Evolutionary conservation across 23 tunicate species (phyloP), one percentile per base, ranked within the genome.

Genomic region (Styela clava): DNA sequence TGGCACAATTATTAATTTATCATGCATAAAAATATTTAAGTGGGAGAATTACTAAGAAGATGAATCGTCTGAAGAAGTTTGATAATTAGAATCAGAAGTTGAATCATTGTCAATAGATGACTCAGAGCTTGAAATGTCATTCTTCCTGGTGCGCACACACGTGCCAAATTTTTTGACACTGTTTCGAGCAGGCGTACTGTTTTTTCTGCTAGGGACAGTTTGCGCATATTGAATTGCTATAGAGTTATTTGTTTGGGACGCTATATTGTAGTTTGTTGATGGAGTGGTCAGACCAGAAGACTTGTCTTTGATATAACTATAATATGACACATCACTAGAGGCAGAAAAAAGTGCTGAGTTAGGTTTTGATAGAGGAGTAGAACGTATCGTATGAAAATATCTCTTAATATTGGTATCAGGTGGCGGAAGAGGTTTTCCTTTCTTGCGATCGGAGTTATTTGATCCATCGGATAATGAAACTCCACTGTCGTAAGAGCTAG

Each of bases 311-410:
- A 67, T 67, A 52, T 35, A 52, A n/a, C 65, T 44, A 52, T 76
- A 76, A 52, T 76, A 76, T 12, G 81, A 76, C 21, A 23, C 30
- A 44, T 52, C 64, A 18, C 31, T 51, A n/a, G 64, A 76, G 65
- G 29, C 52, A 26, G 81, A n/a, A 76, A 44, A 36, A 44, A 24
- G 2, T 27, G 52, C 35, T 26, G 64, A 52, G 56, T 74, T 85
- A 44, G 31, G 34, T 69, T 74, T 85, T 2, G 95, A 88, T 12
- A 44, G 12, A 1, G 95, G 95, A 2, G 89, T 89, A 23, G 95
- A 89, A 20, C 95, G 83, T 19, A 91, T 26, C 18, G 97, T 85
- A 77, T 82, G 90, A 62, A 82, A 91, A 63, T 91, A 91, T 25
- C 97, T 84, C 83, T 91, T 91, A 5, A 91, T 82, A 64, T 91